phyloP scores from a whole-genome alignment of 2,797 vertebrate genomes.

The Girardinus metallicus region DNA sequence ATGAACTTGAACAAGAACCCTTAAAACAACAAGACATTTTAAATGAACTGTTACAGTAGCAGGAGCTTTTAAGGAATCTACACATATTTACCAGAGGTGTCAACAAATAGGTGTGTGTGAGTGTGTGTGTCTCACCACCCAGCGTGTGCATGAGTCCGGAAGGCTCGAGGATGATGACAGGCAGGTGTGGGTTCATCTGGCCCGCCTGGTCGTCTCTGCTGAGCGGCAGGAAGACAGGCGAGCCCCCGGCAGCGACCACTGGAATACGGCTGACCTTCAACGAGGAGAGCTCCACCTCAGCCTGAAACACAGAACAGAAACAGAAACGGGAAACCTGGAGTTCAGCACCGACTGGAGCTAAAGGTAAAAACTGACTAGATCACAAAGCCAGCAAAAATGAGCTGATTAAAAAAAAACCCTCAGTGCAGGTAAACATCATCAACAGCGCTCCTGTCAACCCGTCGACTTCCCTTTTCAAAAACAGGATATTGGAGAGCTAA shows the following conservation, averaged over 20 bases:
- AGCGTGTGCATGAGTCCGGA: constrained; percentile 86
- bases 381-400: no score
- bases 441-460: constrained; percentile 3
- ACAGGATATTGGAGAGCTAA: background rate
- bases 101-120: background rate
- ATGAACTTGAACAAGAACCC: background rate
- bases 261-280: constrained; percentile 73
- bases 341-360: background rate
- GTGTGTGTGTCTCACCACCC: constrained; percentile 79
- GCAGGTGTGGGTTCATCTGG: constrained; percentile 83
- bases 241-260: constrained; percentile 72
- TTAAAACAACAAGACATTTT: background rate
- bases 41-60: background rate
- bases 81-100: background rate
- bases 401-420: background rate
- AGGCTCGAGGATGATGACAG: constrained; percentile 92
- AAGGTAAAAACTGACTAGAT: background rate
- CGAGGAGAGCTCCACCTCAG: constrained; percentile 78
- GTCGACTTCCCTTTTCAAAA: constrained; percentile 14
- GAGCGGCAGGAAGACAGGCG: constrained; percentile 84
- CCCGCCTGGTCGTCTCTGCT: constrained; percentile 86
- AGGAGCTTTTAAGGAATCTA: background rate
- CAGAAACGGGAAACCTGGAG: background rate
- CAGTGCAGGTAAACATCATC: constrained; percentile 8
- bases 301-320: constrained; percentile 70